These are phyloP conservation scores for Neodontobutis hainanensis DNA, from an alignment of 2,113 vertebrate genomes.

Conservation along the genomic window DNA sequence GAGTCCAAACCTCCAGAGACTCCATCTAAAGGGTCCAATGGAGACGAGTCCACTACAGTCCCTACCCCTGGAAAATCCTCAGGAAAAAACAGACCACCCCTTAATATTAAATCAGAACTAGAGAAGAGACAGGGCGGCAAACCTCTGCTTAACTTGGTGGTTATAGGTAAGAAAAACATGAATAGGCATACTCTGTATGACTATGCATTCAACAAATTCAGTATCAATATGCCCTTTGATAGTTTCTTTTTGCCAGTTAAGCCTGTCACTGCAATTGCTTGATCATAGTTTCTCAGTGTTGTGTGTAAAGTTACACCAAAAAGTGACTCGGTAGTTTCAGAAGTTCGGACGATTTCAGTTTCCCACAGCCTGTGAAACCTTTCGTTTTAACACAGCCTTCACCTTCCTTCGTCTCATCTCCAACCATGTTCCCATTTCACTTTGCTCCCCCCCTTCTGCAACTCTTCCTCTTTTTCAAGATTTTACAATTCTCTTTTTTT, in stretches of 20 bases:
- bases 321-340: slow-evolving; percentile 67
- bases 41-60: slow-evolving; percentile 69
- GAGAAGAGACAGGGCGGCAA: slow-evolving; percentile 97
- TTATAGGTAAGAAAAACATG: slow-evolving; percentile 85
- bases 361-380: slow-evolving; percentile 61
- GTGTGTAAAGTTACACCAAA: slow-evolving; percentile 47
- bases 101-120: slow-evolving; percentile 90
- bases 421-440: slow-evolving; percentile 52
- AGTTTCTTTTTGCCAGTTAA: neutral
- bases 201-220: no score
- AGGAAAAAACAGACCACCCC: slow-evolving; percentile 85
- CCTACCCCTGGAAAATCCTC: slow-evolving; percentile 80
- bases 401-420: slow-evolving; percentile 10
- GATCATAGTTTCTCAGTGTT: slow-evolving; percentile 47
- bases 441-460: slow-evolving; percentile 37
- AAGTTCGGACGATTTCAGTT: slow-evolving; percentile 62
- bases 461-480: slow-evolving; percentile 22
- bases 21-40: slow-evolving; percentile 71
- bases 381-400: slow-evolving; percentile 19
- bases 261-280: slow-evolving; percentile 30
- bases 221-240: no score
- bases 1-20: slow-evolving; percentile 68
- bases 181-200: no score
- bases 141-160: slow-evolving; percentile 92
- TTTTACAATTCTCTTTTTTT: slow-evolving; percentile 18